A percentile compares a stretch with the other conserved stretches of the same genome.
Conservation (phyloP, 2,888 invertebrate species). For the Dicycla oo region DNA sequence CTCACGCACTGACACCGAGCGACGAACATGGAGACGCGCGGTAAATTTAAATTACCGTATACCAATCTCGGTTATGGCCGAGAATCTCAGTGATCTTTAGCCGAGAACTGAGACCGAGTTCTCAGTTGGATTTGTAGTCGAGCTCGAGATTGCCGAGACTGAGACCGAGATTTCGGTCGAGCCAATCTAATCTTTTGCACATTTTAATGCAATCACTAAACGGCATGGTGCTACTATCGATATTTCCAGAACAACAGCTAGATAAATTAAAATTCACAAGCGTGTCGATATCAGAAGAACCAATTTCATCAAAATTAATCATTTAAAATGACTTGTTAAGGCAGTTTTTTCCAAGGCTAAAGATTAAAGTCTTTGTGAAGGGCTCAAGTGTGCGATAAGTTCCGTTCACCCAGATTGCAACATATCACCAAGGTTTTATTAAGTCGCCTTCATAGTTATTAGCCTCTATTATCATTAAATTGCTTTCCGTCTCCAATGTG, state of each 20-base stretch:
- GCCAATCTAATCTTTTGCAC: neutral
- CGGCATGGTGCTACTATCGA: neutral
- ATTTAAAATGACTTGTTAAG: neutral
- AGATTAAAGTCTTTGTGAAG: slow-evolving; percentile 44
- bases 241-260: slow-evolving; percentile 2
- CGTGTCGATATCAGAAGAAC: slow-evolving; percentile 1
- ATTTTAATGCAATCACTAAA: neutral
- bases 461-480: slow-evolving; percentile 16
- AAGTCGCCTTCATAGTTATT: slow-evolving; percentile 34
- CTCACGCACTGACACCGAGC: no score
- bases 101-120: no score
- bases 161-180: no score
- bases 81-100: no score
- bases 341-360: slow-evolving; percentile 10
- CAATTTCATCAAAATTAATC: neutral
- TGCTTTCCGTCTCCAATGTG: slow-evolving; percentile 19
- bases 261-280: neutral
- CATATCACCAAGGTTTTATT: slow-evolving; percentile 66
- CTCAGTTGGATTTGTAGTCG: no score
- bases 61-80: no score
- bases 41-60: no score
- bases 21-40: no score
- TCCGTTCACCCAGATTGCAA: slow-evolving; percentile 67
- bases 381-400: slow-evolving; percentile 51
- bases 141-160: no score